Base-by-base conservation (phyloP, 2,797 vertebrate species). In the Acridotheres tristis region DNA sequence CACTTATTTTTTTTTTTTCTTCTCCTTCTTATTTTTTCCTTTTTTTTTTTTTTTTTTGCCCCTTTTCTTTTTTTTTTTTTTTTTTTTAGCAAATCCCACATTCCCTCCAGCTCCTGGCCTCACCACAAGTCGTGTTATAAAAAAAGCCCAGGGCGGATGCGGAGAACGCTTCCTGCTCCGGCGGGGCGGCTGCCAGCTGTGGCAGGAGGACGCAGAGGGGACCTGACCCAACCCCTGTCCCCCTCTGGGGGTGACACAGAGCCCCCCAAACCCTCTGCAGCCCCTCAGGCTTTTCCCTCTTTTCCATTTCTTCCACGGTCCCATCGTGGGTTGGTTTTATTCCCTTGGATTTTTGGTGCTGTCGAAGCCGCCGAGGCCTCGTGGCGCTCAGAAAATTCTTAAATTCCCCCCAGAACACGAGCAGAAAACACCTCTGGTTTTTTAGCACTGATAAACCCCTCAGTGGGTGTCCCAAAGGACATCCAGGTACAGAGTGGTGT, bases 81-180 rank as follows among this genome's bases (percentile, higher is more conserved):
- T n/a, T 76, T 34, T 17, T 62, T 30, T 6, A 6, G 4, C 23
- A 34, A 16, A 30, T 40, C 62, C 72, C 55, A 88, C 84, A 45
- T 77, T 91, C 76, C 87, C 96, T 97, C 62, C 85, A 80, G 93
- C 89, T 87, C 9, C 82, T 18, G 79, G 75, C 51, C 83, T 97
- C 90, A 96, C 97, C 97, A 85, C 97, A 98, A 96, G 90, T 6
- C 9, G 13, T 30, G 90, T 36, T 96, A 92, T 38, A 94, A 92
- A 95, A 96, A 97, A 66, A 95, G 94, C 82, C 85, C 29, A 78
- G 96, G 95, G 91, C 78, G 96, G 98, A 97, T 98, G 97, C 54
- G 94, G 96, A 72, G 61, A 95, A 12, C 6, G 48, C 32, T 97
- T 97, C 98, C 97, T 96, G 97, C 93, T 19, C 50, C 0, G 10